A percentile compares a stretch with the other conserved stretches of the same genome.
phyloP scores from a whole-genome alignment of 2,113 vertebrate genomes.

The Tapirus terrestris region DNA sequence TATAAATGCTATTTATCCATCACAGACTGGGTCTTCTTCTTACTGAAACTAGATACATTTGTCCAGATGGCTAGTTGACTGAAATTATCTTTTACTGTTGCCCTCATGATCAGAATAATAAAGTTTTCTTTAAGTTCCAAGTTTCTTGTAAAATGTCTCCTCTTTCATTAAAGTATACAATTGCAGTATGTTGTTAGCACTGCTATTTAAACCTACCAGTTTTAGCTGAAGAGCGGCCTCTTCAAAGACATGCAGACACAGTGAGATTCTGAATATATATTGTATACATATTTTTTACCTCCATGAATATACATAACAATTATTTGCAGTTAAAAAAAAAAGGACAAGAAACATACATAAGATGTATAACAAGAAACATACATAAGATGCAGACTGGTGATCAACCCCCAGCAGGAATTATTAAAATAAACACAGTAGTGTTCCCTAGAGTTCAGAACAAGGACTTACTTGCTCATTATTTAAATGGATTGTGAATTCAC shows the following conservation, averaged over 20 bases:
- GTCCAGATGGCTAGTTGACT: neutral
- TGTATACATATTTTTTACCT: neutral
- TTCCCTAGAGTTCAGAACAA: neutral
- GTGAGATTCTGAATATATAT: neutral
- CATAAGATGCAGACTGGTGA: neutral
- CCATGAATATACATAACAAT: neutral
- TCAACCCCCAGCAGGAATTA: neutral
- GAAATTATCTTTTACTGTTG: neutral
- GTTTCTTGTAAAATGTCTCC: neutral
- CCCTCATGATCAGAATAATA: neutral
- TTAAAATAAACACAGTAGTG: neutral
- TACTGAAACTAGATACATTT: neutral
- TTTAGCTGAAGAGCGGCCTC: neutral
- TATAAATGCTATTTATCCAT: neutral
- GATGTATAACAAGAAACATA: neutral
- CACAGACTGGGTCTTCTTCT: neutral
- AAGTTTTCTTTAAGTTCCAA: neutral
- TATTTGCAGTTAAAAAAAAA: neutral
- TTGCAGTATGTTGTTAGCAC: neutral
- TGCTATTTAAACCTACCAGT: constrained; percentile 5
- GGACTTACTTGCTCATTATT: neutral
- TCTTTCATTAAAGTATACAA: neutral
- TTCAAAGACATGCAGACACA: neutral
- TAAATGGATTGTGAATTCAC: neutral
- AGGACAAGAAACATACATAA: neutral